Evolutionary conservation across 2,113 vertebrate genomes (phyloP), one percentile per base, ranked within the genome.

Genomic region (Peromyscus polionotus): DNA sequence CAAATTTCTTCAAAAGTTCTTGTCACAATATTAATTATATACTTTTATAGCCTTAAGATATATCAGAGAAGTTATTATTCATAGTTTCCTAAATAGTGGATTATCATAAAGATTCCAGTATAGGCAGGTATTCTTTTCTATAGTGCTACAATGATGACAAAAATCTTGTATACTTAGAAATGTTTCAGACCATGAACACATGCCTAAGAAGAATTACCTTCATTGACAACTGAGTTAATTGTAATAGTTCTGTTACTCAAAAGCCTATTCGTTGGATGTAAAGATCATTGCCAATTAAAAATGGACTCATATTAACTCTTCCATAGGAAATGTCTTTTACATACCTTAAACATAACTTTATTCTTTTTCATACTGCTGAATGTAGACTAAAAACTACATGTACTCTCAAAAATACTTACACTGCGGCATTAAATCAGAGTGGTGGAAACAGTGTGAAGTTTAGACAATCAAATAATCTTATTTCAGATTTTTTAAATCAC

Each of bases 201-300:
- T 51, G 24, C 83, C 81, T 73, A 80, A 95, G 97, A 84, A 91
- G 97, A 96, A 97, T 70, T 92, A 28, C 91, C 10, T 90, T 94
- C 93, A 94, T 97, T 96, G 93, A 95, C 83, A 88, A 85, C 51
- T 73, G 86, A 76, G 73, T 96, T 97, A 97, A 96, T 95, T 95
- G 90, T 51, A 88, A 90, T 77, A 89, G 86, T 57, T 97, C 57
- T 95, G 24, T 90, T 96, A 77, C 75, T 80, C 91, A 95, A 96
- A 97, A 83, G 39, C 57, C 88, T 88, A 77, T 96, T 93, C 93
- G 94, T 94, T 97, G 81, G 39, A 93, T 95, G 19, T 97, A 95
- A 96, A 98, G 95, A 85, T 89, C 86, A 97, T 48, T 79, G 67
- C 81, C 84, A 89, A n/a, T 97, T 97, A 96, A 96, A 97, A 94